A percentile compares a stretch with the other conserved stretches of the same genome.
Conservation (phyloP, 2,113 vertebrate species). For the Protobothrops flavoviridis region DNA sequence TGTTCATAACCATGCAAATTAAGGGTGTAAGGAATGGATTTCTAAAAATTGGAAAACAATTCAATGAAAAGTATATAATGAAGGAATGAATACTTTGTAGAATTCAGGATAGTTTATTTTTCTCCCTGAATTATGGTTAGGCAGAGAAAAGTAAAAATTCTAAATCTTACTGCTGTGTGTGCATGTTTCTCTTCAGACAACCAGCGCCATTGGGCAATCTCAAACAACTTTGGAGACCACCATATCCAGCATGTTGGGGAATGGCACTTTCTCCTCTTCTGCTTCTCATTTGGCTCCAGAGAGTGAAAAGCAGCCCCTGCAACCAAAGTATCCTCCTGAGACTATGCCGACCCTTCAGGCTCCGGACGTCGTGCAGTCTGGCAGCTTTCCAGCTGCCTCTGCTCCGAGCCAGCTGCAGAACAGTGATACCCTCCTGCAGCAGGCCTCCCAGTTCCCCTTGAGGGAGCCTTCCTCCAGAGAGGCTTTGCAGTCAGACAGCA, state of each 20-base stretch:
- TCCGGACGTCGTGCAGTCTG: conserved; percentile 81
- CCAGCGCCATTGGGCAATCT: conserved; percentile 77
- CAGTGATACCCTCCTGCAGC: conserved; percentile 83
- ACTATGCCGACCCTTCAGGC: conserved; percentile 84
- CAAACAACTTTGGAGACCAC: conserved; percentile 82
- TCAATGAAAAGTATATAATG: not conserved
- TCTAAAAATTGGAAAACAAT: not conserved
- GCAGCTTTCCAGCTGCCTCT: conserved; percentile 77
- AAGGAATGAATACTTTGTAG: not conserved
- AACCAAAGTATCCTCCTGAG: conserved; percentile 79
- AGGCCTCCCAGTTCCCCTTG: conserved; percentile 78
- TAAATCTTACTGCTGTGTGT: conserved; percentile 2
- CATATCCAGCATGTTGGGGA: conserved; percentile 74
- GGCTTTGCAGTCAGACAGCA: conserved; percentile 73
- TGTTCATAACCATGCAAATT: not conserved
- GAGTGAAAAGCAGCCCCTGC: conserved; percentile 78
- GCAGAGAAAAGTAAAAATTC: not conserved
- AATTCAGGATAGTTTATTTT: not conserved
- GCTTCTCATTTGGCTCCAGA: conserved; percentile 81
- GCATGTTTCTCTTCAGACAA: conserved; percentile 68
- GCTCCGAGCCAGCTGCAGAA: conserved; percentile 68
- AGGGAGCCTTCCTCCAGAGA: conserved; percentile 81
- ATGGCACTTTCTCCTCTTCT: conserved; percentile 74
- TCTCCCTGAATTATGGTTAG: not conserved
- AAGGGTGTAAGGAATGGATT: not conserved